Evolutionary conservation across 2,888 invertebrate species (phyloP), one percentile per base, ranked within the genome.

Genomic region (Thereva unica): DNA sequence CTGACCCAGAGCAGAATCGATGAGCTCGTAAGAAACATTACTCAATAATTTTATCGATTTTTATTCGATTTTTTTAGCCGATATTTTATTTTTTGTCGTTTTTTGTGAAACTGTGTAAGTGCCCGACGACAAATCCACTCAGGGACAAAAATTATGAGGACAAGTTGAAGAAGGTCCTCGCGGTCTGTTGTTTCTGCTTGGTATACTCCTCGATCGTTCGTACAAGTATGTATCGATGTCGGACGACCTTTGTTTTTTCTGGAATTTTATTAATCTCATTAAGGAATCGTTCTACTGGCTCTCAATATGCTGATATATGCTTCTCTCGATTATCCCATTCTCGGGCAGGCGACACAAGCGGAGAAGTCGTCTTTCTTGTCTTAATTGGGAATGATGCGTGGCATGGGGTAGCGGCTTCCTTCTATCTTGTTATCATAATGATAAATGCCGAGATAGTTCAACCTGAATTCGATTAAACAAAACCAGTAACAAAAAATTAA

Each of bases 261-360:
- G 50, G 63, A 53, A 52, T 54, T 53, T 64, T 64, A 44, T 59
- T 59, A 59, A 59, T 59, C 57, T 59, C 57, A 59, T 59, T 59
- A 59, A 59, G 45, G 47, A 59, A 47, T 59, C 57, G 57, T 59
- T 59, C 23, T 47, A 59, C 47, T 59, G 45, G 7, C 45, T 6
- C 12, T 47, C 37, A 9, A 23, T 47, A 12, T 56, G 56, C 47
- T 59, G 37, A 59, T 59, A 59, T 59, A 59, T 59, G 23, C 2
- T 2, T 8, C 7, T 12, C 44, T 42, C 4, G n/a, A 44, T 42
- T 56, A 44, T 44, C n/a, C 12, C 44, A 34, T 35, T 45, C 23
- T 56, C 35, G 37, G 47, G 37, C 35, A 47, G 38, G 52, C 53
- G 44, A 38, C 42, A 34, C 12, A 56, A 63, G 49, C 55, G 47